Base-by-base conservation (phyloP, 2,113 vertebrate genomes). In the Semnornis frantzii region DNA sequence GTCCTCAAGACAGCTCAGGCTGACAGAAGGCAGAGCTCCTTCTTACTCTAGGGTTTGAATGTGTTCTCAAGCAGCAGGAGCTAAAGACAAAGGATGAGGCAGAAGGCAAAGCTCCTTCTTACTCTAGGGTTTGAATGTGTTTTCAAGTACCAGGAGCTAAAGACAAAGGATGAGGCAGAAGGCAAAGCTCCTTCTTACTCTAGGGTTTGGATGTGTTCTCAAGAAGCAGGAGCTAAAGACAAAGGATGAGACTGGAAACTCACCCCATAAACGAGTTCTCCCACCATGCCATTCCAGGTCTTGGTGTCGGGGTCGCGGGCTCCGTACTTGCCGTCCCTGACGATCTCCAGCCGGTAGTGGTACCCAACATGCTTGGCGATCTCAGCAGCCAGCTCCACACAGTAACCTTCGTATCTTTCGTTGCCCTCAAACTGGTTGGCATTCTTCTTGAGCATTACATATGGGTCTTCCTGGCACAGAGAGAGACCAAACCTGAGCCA, bases 201-300 rank as follows among this genome's bases (percentile, higher is more conserved):
- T 9, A 23, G 37, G 23, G 5, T 28, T 50, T 60, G 42, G 48
- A 28, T 0, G 4, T n/a, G 17, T 54, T 46, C 59, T 59, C 23
- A 44, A 33, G 44, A 3, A 9, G 18, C 14, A 62, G 64, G 64
- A 63, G 34, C 24, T 46, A 6, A 50, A 48, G 74, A 33, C 30
- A 84, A 31, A 1, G 9, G n/a, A 48, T 0, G 1, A 44, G 69
- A 39, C 3, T 44, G 44, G 72, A 50, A 58, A 98, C 99, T 98
- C 97, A 99, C 99, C 94, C 99, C 99, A 8, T 99, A 99, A 9
- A 99, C 99, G 10, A 99, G 98, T 71, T 99, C 99, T 75, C 99
- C 99, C 92, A 99, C 99, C 99, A 99, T 99, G 96, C 99, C 99
- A 2, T 99, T 99, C 99, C 99, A 99, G 25, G 98, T 98, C 95